Conservation (phyloP, 92 coral and sea anemone genomes). For the Phenganax marumi region DNA sequence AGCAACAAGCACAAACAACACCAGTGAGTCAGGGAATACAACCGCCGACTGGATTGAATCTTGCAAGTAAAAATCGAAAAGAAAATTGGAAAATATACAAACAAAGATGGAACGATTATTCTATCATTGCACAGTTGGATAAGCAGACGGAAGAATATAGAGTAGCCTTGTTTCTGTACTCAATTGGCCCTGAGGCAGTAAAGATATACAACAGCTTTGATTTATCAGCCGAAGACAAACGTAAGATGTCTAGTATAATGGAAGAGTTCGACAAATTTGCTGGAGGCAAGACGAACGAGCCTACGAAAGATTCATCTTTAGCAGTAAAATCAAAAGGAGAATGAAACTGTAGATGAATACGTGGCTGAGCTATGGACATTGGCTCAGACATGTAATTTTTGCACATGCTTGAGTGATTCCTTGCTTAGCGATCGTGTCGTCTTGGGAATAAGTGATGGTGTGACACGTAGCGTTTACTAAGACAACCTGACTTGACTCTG, state of each 20-base stretch:
- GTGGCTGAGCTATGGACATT: conserved; percentile 52
- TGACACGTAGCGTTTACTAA: not conserved
- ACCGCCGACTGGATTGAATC: conserved; percentile 49
- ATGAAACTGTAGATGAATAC: conserved; percentile 34
- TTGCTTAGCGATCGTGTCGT: conserved; percentile 47
- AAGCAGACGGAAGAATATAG: conserved; percentile 57
- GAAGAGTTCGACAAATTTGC: too few relatives aligned
- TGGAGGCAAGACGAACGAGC: too few relatives aligned
- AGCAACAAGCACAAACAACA: not conserved
- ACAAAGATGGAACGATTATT: conserved; percentile 57
- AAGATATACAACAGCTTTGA: conserved; percentile 57
- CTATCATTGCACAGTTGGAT: conserved; percentile 44
- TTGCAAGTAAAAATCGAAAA: conserved; percentile 11
- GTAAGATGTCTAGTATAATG: conserved; percentile 39
- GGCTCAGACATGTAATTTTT: conserved; percentile 52
- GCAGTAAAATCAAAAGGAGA: conserved; percentile 46
- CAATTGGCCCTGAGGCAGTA: conserved; percentile 54
- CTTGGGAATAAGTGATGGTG: conserved; percentile 6
- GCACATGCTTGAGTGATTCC: conserved; percentile 30
- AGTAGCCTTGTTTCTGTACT: conserved; percentile 58
- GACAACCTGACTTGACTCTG: conserved; percentile 8
- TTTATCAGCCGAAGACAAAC: conserved; percentile 30
- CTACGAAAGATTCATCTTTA: conserved; percentile 48
- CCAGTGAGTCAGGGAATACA: conserved; percentile 43
- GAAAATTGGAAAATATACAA: conserved; percentile 61